Evolutionary conservation across 1,140 invertebrate genomes (phyloP).

Genomic region (Hylyphantes graminicola): DNA sequence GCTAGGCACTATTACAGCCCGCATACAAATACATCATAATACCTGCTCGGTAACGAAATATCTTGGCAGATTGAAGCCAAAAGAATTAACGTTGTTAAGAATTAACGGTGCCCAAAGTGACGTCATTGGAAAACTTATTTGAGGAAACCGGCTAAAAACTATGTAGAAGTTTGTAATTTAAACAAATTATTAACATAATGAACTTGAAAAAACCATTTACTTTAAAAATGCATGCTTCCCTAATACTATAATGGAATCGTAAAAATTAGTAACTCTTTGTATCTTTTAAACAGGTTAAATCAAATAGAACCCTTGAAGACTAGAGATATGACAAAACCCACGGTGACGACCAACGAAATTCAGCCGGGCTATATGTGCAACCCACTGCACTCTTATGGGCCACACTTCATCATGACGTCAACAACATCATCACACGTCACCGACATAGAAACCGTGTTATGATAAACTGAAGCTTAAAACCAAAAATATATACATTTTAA

Average conservation of each 20-base stretch:
- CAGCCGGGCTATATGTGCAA: slow-evolving; percentile 24
- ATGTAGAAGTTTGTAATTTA: too few species aligned
- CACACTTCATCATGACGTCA: slow-evolving; percentile 54
- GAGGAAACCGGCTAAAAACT: too few species aligned
- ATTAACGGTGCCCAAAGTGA: too few species aligned
- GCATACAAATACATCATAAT: too few species aligned
- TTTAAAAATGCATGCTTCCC: too few species aligned
- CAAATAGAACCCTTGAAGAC: slow-evolving; percentile 24
- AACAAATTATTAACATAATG: too few species aligned
- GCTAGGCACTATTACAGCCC: too few species aligned
- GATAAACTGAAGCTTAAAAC: slow-evolving; percentile 28
- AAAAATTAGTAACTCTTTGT: not conserved
- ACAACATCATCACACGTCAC: slow-evolving; percentile 41
- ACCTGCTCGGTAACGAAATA: too few species aligned
- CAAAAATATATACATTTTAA: not conserved
- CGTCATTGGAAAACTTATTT: too few species aligned
- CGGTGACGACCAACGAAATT: slow-evolving; percentile 22
- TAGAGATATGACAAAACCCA: slow-evolving; percentile 43
- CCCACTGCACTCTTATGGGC: slow-evolving; percentile 47
- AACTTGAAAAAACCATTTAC: too few species aligned
- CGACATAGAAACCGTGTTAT: slow-evolving; percentile 59
- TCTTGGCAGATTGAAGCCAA: too few species aligned
- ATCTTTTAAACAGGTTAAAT: slow-evolving; percentile 15
- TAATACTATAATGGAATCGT: not conserved
- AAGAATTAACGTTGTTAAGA: too few species aligned